Percentiles rank a stretch among this genome's conserved stretches.
Conservation (phyloP, 2,797 vertebrate species). For the Protonibea diacanthus region DNA sequence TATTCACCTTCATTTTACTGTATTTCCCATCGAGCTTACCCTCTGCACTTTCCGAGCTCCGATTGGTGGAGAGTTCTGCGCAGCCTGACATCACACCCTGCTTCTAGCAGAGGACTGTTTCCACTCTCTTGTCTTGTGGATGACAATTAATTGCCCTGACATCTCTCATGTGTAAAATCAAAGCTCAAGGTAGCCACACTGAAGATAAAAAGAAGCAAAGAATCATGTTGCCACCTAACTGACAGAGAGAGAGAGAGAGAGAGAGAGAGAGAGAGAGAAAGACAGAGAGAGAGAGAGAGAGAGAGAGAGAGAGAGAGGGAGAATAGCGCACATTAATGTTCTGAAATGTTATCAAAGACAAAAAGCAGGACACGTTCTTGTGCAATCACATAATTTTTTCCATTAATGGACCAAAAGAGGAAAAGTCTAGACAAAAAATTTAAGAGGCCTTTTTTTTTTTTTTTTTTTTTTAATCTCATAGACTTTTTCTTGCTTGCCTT, state of each 20-base stretch:
- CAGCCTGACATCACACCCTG: conserved; percentile 27
- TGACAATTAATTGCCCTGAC: conserved; percentile 51
- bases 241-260: not conserved
- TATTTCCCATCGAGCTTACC: conserved; percentile 34
- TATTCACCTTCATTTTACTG: conserved; percentile 13
- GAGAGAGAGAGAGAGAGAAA: not conserved
- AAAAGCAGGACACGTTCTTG: not conserved
- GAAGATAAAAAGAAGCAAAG: conserved; percentile 32
- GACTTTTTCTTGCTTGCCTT: conserved; percentile 5
- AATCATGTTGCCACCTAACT: conserved; percentile 19
- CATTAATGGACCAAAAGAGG: not conserved
- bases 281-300: not conserved
- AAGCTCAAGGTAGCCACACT: conserved; percentile 22
- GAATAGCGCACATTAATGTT: not conserved
- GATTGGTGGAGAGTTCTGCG: conserved; percentile 26
- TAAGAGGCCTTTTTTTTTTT: not conserved
- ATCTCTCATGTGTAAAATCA: conserved; percentile 45
- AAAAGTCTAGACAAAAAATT: not conserved
- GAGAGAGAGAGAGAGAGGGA: too few species aligned
- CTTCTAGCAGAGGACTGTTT: conserved; percentile 23
- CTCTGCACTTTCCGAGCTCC: conserved; percentile 23
- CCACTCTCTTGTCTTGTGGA: conserved; percentile 15
- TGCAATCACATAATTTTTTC: not conserved
- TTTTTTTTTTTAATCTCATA: not conserved
- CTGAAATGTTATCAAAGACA: conserved; percentile 28